Conservation (phyloP, 2,113 vertebrate species). For the Trogon surrucura region DNA sequence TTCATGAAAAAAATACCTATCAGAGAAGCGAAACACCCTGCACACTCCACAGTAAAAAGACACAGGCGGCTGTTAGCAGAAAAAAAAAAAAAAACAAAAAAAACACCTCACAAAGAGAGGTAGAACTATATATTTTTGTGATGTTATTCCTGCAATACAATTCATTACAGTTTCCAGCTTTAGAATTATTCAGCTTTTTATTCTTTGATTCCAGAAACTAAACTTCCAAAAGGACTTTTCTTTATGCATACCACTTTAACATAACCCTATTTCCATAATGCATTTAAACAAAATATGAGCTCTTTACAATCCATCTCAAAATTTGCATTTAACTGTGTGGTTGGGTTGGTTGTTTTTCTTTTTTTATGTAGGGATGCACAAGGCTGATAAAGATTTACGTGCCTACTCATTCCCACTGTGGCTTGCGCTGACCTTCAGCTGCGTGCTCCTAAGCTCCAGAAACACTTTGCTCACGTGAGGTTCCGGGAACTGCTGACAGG, state of each 20-base stretch:
- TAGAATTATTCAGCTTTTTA: neutral
- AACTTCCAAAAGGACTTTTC: neutral
- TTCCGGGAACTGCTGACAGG: accelerated
- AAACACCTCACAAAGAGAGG: neutral
- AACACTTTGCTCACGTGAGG: neutral
- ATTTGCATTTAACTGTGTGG: neutral
- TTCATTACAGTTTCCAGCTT: neutral
- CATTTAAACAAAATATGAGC: neutral
- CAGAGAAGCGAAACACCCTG: neutral
- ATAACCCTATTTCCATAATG: neutral
- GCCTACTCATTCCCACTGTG: neutral
- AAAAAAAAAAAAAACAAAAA: neutral
- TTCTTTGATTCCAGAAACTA: neutral
- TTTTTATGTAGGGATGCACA: neutral
- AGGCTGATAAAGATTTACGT: neutral
- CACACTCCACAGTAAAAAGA: neutral
- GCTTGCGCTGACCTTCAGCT: neutral
- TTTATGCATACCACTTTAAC: neutral
- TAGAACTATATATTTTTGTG: neutral
- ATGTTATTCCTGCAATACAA: neutral
- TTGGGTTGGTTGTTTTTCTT: neutral
- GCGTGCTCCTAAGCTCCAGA: accelerated
- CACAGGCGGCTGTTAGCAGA: neutral
- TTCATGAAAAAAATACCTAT: neutral
- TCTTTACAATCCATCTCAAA: neutral